Evolutionary conservation across 2,888 invertebrate species (phyloP), one percentile per base, ranked within the genome.

Genomic region (Ennomos erosarius): DNA sequence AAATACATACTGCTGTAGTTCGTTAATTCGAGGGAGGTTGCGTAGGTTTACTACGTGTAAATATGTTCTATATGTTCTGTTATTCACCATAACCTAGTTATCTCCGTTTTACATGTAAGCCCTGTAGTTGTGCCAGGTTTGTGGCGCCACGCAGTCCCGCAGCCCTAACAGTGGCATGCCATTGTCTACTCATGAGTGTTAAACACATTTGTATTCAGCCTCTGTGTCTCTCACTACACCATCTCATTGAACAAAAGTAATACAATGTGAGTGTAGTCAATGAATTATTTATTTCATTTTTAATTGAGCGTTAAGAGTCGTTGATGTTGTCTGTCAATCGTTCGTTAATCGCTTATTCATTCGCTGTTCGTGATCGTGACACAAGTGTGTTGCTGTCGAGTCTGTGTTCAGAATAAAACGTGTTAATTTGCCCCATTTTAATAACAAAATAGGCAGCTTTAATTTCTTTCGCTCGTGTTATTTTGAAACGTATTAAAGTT

Each of bases 401-500:
- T 62, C 58, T 50, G 59, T 55, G 61, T 64, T 57, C 57, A 68
- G 71, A 74, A 75, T 75, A 67, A 62, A 69, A 64, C 57, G 56
- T 53, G 60, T 55, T 62, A 48, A 60, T 61, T 52, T 53, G 55
- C 42, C 39, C 49, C 48, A 59, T 64, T 67, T 66, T 62, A 58
- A 66, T 70, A 67, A 62, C 60, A 67, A 71, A 71, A 74, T 71
- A 65, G 73, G 68, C 71, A 68, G 66, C 63, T 62, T 70, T 67
- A 64, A 59, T 69, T 65, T 76, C 70, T 76, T 75, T 70, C 68
- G 64, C 70, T 72, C 69, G 67, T 73, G 74, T 77, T 83, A 83
- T 85, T 86, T 81, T 76, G 75, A 80, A 86, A 81, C 83, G 83
- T 84, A 86, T 88, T 87, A 85, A 88, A 88, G 79, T 87, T 84